Conservation (phyloP, 2,888 invertebrate genomes). For the Ennomos erosarius region DNA sequence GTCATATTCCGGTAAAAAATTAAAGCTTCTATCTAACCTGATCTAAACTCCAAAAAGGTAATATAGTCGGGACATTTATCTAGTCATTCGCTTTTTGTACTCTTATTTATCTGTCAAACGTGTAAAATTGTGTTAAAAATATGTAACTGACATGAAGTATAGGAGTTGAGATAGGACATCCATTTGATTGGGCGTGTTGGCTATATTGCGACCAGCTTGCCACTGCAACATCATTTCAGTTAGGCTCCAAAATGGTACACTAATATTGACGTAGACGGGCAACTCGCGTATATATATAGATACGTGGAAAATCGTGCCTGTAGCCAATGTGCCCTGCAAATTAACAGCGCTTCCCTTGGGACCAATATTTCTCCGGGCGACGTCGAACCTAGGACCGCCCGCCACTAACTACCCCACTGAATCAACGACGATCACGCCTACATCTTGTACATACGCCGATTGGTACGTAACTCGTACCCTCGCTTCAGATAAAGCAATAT, state of each 20-base stretch:
- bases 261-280: conserved; percentile 54
- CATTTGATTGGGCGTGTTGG: conserved; percentile 26
- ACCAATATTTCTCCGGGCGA: conserved; percentile 81
- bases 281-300: conserved; percentile 45
- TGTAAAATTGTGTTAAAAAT: too few species aligned
- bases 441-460: conserved; percentile 83
- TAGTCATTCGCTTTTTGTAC: too few species aligned
- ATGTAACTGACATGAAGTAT: too few species aligned
- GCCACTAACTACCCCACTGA: conserved; percentile 83
- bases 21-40: too few species aligned
- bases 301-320: conserved; percentile 77
- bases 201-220: conserved; percentile 20
- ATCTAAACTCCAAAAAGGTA: too few species aligned
- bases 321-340: conserved; percentile 77
- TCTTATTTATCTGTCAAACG: too few species aligned
- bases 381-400: conserved; percentile 81
- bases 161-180: not conserved
- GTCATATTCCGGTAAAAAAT: too few species aligned
- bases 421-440: conserved; percentile 84
- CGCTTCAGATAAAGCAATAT: conserved; percentile 76
- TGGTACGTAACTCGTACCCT: conserved; percentile 76
- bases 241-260: conserved; percentile 53
- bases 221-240: conserved; percentile 38
- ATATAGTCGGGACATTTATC: too few species aligned
- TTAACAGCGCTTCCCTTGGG: conserved; percentile 80